These are phyloP conservation scores for Noturus placidus DNA, from an alignment of 2,113 vertebrate species.

Conservation along the genomic window DNA sequence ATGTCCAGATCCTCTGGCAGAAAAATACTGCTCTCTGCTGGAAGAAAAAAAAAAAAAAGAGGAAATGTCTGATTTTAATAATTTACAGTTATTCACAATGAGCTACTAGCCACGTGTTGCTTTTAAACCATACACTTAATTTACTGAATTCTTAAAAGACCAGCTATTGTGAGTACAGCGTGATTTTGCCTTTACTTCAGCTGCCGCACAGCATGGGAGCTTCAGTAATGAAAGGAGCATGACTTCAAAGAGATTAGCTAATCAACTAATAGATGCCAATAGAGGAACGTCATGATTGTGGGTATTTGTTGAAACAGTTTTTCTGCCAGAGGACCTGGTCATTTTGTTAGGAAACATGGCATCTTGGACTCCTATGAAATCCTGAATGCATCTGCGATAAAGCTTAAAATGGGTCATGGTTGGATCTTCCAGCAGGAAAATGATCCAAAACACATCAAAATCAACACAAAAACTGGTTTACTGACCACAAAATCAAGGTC, in stretches of 20 bases:
- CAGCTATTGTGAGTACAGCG: constrained; percentile 55
- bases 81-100: constrained; percentile 9
- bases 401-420: too few species aligned
- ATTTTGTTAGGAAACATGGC: too few species aligned
- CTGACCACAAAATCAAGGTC: too few species aligned
- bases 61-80: constrained; percentile 8
- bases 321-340: too few species aligned
- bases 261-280: constrained; percentile 64
- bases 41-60: neutral
- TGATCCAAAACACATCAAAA: too few species aligned
- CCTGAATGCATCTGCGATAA: too few species aligned
- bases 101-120: neutral
- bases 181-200: constrained; percentile 59
- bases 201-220: constrained; percentile 49
- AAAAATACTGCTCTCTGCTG: too few species aligned
- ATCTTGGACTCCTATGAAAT: too few species aligned
- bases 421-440: too few species aligned
- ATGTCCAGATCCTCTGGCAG: too few species aligned
- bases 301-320: constrained; percentile 44
- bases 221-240: constrained; percentile 68
- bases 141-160: constrained; percentile 43
- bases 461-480: too few species aligned
- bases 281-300: constrained; percentile 63
- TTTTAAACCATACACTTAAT: constrained; percentile 35
- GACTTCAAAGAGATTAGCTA: constrained; percentile 71